Evolutionary conservation across 2,888 invertebrate species (phyloP), one percentile per base, ranked within the genome.

Genomic region (Ichneumoninae sp.): DNA sequence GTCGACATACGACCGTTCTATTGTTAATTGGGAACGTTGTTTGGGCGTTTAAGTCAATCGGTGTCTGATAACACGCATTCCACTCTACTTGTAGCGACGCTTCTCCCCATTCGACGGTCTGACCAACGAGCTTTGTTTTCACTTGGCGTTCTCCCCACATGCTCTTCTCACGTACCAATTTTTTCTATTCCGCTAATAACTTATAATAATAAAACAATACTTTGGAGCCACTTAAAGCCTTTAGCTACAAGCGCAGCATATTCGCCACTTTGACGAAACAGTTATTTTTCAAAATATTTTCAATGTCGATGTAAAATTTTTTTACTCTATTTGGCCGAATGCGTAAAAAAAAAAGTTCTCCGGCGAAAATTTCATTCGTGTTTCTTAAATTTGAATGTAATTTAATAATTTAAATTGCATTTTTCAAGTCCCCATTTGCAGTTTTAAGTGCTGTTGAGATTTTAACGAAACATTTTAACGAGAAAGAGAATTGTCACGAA

Each of bases 1-100:
- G 40, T 22, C 16, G 13, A 63, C 63, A 30, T 33, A n/a, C 30
- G 63, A 33, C 63, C 16, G 16, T 63, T 30, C 16, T 63, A n/a
- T 63, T 33, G 33, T 63, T 30, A 66, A 76, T 66, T 52, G 66
- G 36, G 33, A 47, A 36, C 50, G 13, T 2, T 47, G 30, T 63
- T 65, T 50, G 50, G 13, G 65, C 36, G 66, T 76, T 66, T 52
- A 22, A 26, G 66, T 65, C 52, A 66, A 52, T 54, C 65, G 40
- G 36, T 40, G 75, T 36, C 52, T 54, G 75, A 75, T 75, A 36
- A 36, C 52, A 33, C 52, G 40, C 66, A 36, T 52, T 36, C 52
- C 65, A 22, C 33, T 65, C 65, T 16, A 65, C 75, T 74, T 26
- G 57, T 60, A 44, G 44, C 54, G 5, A 10, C 26, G 57, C 16